Evolutionary conservation across 1,140 invertebrate species (phyloP).

Genomic region (Leptinotarsa defecta): DNA sequence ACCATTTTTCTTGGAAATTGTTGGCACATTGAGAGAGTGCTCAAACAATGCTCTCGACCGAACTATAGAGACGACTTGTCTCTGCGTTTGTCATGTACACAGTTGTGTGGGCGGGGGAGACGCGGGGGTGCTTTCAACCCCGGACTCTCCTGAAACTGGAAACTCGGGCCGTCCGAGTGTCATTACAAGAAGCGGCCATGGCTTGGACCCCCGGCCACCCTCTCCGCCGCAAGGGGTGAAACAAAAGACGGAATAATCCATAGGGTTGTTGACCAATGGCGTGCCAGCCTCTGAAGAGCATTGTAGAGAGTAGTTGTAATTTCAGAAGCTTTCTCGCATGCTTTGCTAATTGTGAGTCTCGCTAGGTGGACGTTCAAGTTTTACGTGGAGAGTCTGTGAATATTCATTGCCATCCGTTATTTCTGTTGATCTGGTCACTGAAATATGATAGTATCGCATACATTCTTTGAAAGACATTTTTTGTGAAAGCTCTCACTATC

Average conservation of each 20-base stretch:
- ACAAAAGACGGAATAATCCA: conserved; percentile 57
- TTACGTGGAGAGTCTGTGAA: not conserved
- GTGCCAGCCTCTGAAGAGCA: conserved; percentile 31
- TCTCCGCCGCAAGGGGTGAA: conserved; percentile 47
- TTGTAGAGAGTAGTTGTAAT: conserved; percentile 37
- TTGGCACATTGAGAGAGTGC: conserved; percentile 18
- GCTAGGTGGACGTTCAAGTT: not conserved
- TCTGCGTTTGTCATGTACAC: conserved; percentile 44
- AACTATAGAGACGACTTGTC: conserved; percentile 16
- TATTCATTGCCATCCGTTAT: too few species aligned
- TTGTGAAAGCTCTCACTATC: too few species aligned
- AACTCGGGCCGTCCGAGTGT: conserved; percentile 52
- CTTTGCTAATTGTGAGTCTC: conserved; percentile 21
- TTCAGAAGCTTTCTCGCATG: conserved; percentile 20
- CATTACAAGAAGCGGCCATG: conserved; percentile 55
- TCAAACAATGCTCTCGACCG: conserved; percentile 38
- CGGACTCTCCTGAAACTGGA: conserved; percentile 42
- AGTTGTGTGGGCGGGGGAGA: conserved; percentile 31
- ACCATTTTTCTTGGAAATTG: not conserved
- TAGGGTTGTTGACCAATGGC: conserved; percentile 56
- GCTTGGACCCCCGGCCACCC: conserved; percentile 36
- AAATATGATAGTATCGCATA: too few species aligned
- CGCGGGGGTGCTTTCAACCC: conserved; percentile 25
- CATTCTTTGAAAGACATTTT: too few species aligned
- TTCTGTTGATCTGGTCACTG: too few species aligned